phyloP scores from a whole-genome alignment of 2,797 vertebrate species.

The Pygocentrus nattereri region DNA sequence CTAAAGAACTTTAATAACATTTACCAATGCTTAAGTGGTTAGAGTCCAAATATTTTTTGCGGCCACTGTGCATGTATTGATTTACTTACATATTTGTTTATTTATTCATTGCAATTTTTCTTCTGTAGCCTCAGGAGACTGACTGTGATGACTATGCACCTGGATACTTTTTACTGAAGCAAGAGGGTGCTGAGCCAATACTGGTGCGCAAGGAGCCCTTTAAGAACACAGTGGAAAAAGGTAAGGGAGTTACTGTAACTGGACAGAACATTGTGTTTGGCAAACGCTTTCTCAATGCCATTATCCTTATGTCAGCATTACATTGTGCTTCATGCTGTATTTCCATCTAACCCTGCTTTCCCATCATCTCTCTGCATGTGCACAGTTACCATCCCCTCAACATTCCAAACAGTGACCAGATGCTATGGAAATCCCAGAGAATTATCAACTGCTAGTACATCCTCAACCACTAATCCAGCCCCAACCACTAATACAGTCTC shows the following conservation, averaged over 20 bases:
- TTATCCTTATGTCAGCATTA: background rate
- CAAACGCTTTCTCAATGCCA: background rate
- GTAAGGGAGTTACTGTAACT: conserved; percentile 37
- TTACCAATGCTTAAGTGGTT: no score
- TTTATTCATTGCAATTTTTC: conserved; percentile 2
- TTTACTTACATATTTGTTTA: background rate
- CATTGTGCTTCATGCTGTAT: background rate
- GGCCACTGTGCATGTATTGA: no score
- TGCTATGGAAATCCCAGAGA: conserved; percentile 31
- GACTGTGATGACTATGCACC: conserved; percentile 48
- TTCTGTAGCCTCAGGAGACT: conserved; percentile 49
- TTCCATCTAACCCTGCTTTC: conserved; percentile 14
- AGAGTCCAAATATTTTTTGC: no score
- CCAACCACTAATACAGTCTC: conserved; percentile 16
- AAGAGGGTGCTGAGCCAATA: conserved; percentile 62
- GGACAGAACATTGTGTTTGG: background rate
- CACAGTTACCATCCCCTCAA: conserved; percentile 53
- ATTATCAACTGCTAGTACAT: conserved; percentile 15
- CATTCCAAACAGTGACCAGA: conserved; percentile 48
- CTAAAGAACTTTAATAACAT: no score
- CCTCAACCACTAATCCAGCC: conserved; percentile 7
- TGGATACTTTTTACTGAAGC: conserved; percentile 60
- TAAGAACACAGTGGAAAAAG: conserved; percentile 58
- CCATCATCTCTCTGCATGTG: conserved; percentile 39
- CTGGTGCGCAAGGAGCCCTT: conserved; percentile 41